Percentiles rank a stretch among this genome's conserved stretches.
phyloP scores from a whole-genome alignment of 2,888 invertebrate species.

The Entomobrya multifasciata region DNA sequence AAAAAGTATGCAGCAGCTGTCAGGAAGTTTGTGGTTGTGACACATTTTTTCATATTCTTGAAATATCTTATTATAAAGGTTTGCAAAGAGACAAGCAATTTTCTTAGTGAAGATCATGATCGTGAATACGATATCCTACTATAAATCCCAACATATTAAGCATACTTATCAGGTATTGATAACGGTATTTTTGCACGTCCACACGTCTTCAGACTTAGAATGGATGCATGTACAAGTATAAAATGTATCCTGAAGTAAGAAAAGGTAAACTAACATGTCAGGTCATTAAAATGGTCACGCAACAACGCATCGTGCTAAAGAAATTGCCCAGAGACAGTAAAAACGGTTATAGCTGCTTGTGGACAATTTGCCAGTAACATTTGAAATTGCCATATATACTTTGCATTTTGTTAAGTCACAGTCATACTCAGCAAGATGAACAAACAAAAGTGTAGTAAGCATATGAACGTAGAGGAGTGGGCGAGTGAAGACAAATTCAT shows the following conservation, averaged over 20 bases:
- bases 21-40: too few species aligned
- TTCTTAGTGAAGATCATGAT: not conserved
- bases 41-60: too few species aligned
- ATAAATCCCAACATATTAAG: not conserved
- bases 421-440: not conserved
- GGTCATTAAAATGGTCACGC: not conserved
- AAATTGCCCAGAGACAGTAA: not conserved
- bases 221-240: not conserved
- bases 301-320: not conserved
- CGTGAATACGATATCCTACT: constrained; percentile 2
- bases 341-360: not conserved
- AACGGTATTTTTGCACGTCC: constrained; percentile 6
- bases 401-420: not conserved
- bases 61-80: too few species aligned
- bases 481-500: too few species aligned
- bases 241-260: not conserved
- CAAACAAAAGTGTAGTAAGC: not conserved
- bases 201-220: not conserved
- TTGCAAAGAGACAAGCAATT: not conserved
- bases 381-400: not conserved
- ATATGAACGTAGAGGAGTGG: not conserved
- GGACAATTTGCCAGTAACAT: not conserved
- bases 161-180: not conserved
- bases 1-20: too few species aligned
- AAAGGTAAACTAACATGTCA: constrained; percentile 2